Evolutionary conservation across 2,113 vertebrate species (phyloP).

Genomic region (Melospiza melodia): DNA sequence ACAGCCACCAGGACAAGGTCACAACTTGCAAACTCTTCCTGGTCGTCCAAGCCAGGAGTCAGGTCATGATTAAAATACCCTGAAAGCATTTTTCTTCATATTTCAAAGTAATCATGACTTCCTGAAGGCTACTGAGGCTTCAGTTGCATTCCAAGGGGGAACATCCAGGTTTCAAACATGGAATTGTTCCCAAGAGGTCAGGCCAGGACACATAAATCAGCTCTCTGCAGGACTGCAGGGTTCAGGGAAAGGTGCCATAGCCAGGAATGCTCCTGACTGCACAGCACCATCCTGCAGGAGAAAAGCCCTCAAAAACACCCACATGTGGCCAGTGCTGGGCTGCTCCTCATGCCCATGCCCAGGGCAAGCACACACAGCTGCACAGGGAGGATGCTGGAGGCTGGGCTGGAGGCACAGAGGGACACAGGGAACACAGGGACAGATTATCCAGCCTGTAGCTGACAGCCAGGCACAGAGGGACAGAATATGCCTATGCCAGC

Average conservation of each 20-base stretch:
- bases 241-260: not conserved
- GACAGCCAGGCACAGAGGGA: not conserved
- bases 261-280: not conserved
- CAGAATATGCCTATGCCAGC: not conserved
- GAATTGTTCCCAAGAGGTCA: not conserved
- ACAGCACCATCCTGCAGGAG: not conserved
- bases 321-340: not conserved
- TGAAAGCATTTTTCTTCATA: not conserved
- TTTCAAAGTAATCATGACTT: not conserved
- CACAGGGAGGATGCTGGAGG: not conserved
- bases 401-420: fast-evolving
- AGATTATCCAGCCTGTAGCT: not conserved
- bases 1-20: not conserved
- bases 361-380: not conserved
- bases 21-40: not conserved
- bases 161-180: not conserved
- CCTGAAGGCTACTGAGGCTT: not conserved
- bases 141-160: not conserved
- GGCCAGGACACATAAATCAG: not conserved
- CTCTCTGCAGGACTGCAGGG: not conserved
- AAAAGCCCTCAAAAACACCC: not conserved
- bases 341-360: not conserved
- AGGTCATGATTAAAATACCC: not conserved
- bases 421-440: not conserved
- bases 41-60: fast-evolving